Conservation (phyloP, 35 echinoderm and acorn worm species). For the Lytechinus variegatus region DNA sequence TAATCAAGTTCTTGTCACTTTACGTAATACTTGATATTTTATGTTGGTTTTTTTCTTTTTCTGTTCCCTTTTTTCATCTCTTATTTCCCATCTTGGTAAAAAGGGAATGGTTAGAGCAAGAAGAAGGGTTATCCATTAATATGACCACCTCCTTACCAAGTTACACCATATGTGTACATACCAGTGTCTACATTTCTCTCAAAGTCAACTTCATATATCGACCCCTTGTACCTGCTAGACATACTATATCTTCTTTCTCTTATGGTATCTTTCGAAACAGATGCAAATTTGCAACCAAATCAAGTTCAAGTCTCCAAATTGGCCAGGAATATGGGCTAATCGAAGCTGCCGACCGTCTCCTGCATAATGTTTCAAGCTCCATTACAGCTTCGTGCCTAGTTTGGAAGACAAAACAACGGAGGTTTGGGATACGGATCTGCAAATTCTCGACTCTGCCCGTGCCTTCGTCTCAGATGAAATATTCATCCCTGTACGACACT, state of each 20-base stretch:
- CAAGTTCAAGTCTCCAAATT: neutral
- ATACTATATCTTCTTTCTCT: neutral
- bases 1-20: too few relatives aligned
- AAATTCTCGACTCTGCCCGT: slow-evolving; percentile 22
- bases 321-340: neutral
- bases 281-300: neutral
- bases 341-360: neutral
- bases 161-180: neutral
- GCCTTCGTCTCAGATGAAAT: slow-evolving; percentile 25
- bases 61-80: neutral
- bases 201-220: neutral
- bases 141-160: neutral
- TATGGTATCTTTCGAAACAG: neutral
- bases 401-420: neutral
- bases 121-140: neutral
- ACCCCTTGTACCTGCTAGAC: neutral
- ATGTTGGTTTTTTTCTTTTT: neutral
- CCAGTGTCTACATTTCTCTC: neutral
- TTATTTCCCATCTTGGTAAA: neutral
- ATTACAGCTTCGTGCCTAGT: neutral
- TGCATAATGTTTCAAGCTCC: neutral
- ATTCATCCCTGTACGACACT: slow-evolving; percentile 29
- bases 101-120: neutral
- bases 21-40: neutral
- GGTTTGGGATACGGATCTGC: neutral